Evolutionary conservation across 2,797 vertebrate species (phyloP), one percentile per base, ranked within the genome.

Genomic region (Sebastes itinus): DNA sequence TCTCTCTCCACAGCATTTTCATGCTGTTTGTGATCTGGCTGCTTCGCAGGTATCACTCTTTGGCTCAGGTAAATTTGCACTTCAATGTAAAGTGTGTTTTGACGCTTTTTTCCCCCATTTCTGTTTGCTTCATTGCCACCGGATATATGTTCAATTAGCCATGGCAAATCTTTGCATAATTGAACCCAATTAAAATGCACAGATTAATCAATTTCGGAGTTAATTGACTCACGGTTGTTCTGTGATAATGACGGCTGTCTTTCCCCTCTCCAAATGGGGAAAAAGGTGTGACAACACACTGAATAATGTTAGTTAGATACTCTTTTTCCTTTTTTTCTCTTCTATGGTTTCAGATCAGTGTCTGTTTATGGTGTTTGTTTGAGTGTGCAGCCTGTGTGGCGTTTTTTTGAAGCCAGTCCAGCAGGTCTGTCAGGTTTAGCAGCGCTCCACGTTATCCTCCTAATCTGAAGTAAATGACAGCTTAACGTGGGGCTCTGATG

Each of bases 21-120:
- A 97, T 97, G 97, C 94, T 97, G 85, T 94, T 95, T 92, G 94
- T 93, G 64, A 97, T 97, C 92, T 97, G 97, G 97, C 90, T 97
- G 82, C 95, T 97, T 72, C 96, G 96, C 68, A 92, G 96, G 86
- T 96, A 97, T 95, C 96, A 96, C 92, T 97, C 96, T 77, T 85
- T 96, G 94, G 96, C 96, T 79, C 97, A 97, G 96, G 96, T 96
- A 96, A 89, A 84, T 80, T 69, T 72, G 9, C 64, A 65, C 81
- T 10, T 27, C 18, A 3, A 32, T 35, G 49, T 38, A 23, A 59
- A 46, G 7, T 20, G 16, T 73, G 22, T 73, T 71, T 74, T 54
- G 6, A 55, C 7, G 7, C 46, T 20, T 20, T 20, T 20, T 16
- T 1, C 27, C 58, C 58, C 14, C 42, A 20, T 82, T 65, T 86